These are phyloP conservation scores for Creontiades dilutus DNA, from an alignment of 2,888 invertebrate genomes.

Conservation along the genomic window DNA sequence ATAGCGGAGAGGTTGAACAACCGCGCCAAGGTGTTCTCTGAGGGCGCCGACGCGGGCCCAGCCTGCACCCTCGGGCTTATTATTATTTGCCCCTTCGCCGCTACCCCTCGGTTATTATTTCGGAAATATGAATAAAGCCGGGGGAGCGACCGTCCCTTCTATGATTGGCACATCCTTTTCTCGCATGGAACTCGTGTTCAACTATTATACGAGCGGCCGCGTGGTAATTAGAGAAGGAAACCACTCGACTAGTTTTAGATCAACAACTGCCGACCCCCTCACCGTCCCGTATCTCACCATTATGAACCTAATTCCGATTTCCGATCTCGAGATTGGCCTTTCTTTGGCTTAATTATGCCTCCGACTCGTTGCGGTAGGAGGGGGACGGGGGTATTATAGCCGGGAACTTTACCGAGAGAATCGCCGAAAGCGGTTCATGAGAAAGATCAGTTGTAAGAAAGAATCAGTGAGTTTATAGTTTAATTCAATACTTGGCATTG, in stretches of 20 bases:
- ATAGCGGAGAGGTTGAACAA: background rate
- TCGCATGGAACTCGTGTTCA: constrained; percentile 26
- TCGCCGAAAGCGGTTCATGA: background rate
- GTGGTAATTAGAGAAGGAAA: constrained; percentile 39
- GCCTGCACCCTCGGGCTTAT: constrained; percentile 1
- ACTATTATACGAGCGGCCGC: constrained; percentile 8
- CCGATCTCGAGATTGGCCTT: constrained; percentile 3
- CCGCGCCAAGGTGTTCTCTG: background rate
- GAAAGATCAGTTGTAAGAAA: too few species aligned
- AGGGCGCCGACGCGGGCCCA: background rate
- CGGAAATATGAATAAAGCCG: constrained; percentile 31
- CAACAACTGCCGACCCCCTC: background rate
- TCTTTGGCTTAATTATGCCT: background rate
- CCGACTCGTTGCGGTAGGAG: background rate
- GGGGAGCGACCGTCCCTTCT: background rate
- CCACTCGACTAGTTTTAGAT: constrained; percentile 10
- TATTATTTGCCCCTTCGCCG: background rate
- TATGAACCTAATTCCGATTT: constrained; percentile 31
- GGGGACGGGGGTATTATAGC: background rate
- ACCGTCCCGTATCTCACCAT: background rate
- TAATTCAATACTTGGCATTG: too few species aligned
- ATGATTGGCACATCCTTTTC: constrained; percentile 54
- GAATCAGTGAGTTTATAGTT: too few species aligned
- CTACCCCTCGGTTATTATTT: background rate
- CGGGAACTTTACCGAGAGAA: background rate